Evolutionary conservation across 2,797 vertebrate species (phyloP), one percentile per base, ranked within the genome.

Genomic region (Aselliscus stoliczkanus): DNA sequence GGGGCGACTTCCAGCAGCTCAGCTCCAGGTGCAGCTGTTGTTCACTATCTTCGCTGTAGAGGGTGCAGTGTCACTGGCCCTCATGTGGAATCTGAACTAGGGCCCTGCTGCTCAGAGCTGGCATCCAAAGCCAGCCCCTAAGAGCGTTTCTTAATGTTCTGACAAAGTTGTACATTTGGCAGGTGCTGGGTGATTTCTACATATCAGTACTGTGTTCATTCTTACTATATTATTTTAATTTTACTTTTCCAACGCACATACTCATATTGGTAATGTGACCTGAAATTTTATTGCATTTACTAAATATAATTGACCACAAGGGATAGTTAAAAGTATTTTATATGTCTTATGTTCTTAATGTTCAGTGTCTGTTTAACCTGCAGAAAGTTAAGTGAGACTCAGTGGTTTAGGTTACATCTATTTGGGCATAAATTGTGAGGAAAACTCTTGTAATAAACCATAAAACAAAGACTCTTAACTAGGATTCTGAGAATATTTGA

Each of bases 211-310:
- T 88, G 42, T 54, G 14, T 89, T 88, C 23, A 84, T 91, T 88
- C 25, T 76, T 58, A 34, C 42, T 82, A 88, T 39, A 27, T 88
- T 80, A 37, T n/a, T 64, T 75, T 58, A 75, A 69, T 76, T 96
- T 93, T 76, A 76, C 14, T 96, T 85, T 93, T 54, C n/a, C 54
- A 90, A 31, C 88, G 42, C 42, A 39, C 79, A 11, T 56, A 47
- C 64, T 90, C 25, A 67, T 1, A 58, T 93, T 65, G 88, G 37
- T 85, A 88, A 60, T 31, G 56, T 64, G 34, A 86, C 37, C 29
- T 93, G 18, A 90, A 58, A 54, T 89, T 93, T 92, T 65, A 90
- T 72, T 81, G 34, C 84, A 86, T 91, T 80, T 92, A 39, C 58
- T 91, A 85, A 88, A 88, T 91, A n/a, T 69, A 70, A 77, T 42